Evolutionary conservation across 2,797 vertebrate genomes (phyloP).

Genomic region (Coccyzus lansbergi): DNA sequence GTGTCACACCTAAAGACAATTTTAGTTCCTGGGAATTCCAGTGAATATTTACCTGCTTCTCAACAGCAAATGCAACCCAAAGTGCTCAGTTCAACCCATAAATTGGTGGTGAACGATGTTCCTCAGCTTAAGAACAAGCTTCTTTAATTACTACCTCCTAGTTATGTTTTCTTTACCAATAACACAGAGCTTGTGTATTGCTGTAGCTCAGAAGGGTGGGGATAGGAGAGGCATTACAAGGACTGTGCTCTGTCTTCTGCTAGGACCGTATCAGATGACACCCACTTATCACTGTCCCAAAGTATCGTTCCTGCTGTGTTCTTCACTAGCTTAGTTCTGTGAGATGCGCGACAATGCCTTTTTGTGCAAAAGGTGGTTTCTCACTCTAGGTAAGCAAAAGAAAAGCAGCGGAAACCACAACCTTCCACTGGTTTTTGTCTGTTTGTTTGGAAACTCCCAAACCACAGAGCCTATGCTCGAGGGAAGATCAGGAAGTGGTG

Average conservation of each 20-base stretch:
- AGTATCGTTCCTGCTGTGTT: too few species aligned
- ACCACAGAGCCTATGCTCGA: background rate
- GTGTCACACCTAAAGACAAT: background rate
- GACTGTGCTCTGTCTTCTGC: background rate
- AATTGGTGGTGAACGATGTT: background rate
- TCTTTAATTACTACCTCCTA: background rate
- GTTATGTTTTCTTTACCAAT: background rate
- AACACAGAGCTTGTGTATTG: rapidly evolving
- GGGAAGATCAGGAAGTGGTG: background rate
- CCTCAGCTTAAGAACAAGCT: rapidly evolving
- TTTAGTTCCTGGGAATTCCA: background rate
- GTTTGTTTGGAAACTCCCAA: slow-evolving; percentile 24
- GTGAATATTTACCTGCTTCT: background rate
- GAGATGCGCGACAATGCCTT: rapidly evolving
- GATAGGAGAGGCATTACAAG: background rate
- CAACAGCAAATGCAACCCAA: background rate
- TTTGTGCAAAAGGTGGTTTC: background rate
- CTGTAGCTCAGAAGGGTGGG: background rate
- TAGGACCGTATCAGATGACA: background rate
- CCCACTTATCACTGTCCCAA: background rate
- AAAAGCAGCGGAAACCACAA: background rate
- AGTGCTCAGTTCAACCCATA: background rate
- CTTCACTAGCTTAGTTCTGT: background rate
- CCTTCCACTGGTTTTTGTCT: background rate
- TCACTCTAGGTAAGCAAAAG: background rate